phyloP scores from a whole-genome alignment of 53 echinoderm and acorn worm genomes.

The Luidia sarsii region DNA sequence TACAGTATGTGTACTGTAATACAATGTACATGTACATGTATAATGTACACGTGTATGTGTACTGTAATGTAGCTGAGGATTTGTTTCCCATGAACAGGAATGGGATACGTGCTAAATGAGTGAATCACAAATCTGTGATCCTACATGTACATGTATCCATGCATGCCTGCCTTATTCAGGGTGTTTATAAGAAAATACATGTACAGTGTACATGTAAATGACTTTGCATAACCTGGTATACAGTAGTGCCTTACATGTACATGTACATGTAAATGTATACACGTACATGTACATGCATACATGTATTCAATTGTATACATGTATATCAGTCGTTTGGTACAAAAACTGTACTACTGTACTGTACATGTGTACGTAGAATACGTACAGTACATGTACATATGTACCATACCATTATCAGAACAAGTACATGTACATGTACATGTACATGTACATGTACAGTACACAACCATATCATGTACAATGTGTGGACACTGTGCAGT shows the following conservation, averaged over 20 bases:
- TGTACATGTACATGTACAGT: neutral
- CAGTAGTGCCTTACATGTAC: too few relatives aligned
- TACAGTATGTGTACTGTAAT: neutral
- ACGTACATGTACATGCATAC: neutral
- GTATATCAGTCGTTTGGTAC: neutral
- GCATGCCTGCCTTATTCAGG: neutral
- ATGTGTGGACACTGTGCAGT: too few relatives aligned
- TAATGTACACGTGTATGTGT: too few relatives aligned
- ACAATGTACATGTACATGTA: constrained; percentile 7
- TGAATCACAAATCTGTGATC: too few relatives aligned
- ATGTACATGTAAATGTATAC: neutral
- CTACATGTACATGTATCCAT: neutral
- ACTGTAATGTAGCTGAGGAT: too few relatives aligned
- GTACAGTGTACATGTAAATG: too few relatives aligned
- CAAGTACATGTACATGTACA: constrained; percentile 13
- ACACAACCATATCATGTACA: too few relatives aligned
- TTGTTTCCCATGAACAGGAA: too few relatives aligned
- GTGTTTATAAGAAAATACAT: neutral
- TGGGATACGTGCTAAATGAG: too few relatives aligned
- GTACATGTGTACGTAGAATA: neutral
- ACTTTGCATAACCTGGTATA: too few relatives aligned
- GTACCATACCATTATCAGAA: neutral
- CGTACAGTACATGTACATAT: neutral
- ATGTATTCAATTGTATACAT: neutral
- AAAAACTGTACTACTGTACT: neutral